phyloP scores from a whole-genome alignment of 2,797 vertebrate genomes.

The Spinus pinus region DNA sequence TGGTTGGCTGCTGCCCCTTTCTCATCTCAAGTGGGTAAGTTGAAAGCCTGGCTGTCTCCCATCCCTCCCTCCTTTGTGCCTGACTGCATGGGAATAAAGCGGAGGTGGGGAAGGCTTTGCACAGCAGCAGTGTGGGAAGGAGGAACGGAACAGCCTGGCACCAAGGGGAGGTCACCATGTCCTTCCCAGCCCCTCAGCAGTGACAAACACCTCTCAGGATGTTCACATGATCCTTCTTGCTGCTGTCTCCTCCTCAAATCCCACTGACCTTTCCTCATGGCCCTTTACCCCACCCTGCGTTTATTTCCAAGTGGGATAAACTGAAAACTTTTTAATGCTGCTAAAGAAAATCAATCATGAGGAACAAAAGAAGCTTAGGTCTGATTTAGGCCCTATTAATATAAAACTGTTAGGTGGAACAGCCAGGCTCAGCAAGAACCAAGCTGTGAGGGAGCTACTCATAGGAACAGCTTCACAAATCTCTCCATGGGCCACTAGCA shows the following conservation, averaged over 20 bases:
- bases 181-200: not conserved
- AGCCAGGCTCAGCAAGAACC: not conserved
- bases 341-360: not conserved
- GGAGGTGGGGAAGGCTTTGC: not conserved
- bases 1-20: not conserved
- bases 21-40: not conserved
- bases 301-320: not conserved
- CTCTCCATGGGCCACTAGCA: slow-evolving; percentile 15
- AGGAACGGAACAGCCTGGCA: not conserved
- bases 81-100: not conserved
- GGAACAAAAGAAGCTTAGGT: not conserved
- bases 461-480: not conserved
- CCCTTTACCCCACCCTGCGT: not conserved
- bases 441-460: not conserved
- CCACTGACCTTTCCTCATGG: not conserved
- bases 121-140: not conserved
- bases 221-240: not conserved
- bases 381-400: not conserved
- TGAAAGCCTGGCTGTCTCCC: slow-evolving; percentile 1
- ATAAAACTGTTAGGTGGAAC: not conserved
- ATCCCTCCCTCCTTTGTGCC: not conserved
- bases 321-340: not conserved
- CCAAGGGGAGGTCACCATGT: not conserved
- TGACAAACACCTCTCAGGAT: not conserved
- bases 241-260: not conserved